phyloP scores from a whole-genome alignment of 2,113 vertebrate genomes.

The Pterocles orientalis region DNA sequence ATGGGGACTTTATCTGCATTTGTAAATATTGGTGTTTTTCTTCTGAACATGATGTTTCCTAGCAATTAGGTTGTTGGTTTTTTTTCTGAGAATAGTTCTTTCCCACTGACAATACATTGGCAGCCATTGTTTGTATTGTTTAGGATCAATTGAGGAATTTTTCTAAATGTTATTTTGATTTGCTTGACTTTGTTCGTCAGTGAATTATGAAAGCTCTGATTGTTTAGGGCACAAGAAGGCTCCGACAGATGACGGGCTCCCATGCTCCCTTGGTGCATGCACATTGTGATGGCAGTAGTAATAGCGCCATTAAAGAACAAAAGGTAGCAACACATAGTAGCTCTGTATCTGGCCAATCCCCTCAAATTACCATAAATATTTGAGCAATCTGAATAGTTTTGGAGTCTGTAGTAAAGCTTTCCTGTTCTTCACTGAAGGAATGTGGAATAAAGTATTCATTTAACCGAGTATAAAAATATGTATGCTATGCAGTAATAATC shows the following conservation, averaged over 20 bases:
- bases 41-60: background rate
- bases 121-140: constrained; percentile 59
- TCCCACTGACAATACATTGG: background rate
- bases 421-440: constrained; percentile 75
- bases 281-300: constrained; percentile 58
- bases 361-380: constrained; percentile 79
- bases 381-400: constrained; percentile 73
- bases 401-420: constrained; percentile 71
- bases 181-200: constrained; percentile 61
- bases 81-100: constrained; percentile 29
- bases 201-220: constrained; percentile 67
- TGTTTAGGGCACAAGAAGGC: constrained; percentile 58
- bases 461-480: constrained; percentile 80
- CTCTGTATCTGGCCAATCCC: constrained; percentile 68
- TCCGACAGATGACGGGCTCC: background rate
- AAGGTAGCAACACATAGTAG: constrained; percentile 69
- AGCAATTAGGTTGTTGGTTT: background rate
- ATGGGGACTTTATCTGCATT: constrained; percentile 1
- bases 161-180: constrained; percentile 68
- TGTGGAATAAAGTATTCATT: constrained; percentile 79
- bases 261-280: constrained; percentile 24
- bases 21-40: background rate
- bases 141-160: constrained; percentile 45
- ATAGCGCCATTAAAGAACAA: constrained; percentile 73
- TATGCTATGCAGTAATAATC: constrained; percentile 82